Evolutionary conservation across 92 coral and sea anemone genomes (phyloP), one percentile per base, ranked within the genome.

Genomic region (Actinostola sp.): DNA sequence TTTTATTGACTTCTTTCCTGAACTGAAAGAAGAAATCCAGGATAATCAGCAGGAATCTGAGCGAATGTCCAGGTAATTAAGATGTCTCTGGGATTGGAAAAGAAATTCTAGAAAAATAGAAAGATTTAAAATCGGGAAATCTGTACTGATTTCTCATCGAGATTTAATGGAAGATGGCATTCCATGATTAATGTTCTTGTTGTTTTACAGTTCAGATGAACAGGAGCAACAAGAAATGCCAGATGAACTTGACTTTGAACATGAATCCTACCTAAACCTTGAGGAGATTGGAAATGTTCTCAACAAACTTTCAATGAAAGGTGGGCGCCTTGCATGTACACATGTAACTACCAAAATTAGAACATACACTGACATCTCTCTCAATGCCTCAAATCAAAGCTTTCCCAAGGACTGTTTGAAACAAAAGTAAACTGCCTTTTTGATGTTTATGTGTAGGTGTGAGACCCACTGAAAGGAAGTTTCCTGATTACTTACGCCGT

Each of bases 281-380:
- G 61, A 57, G 9, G 84, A 89, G 25, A 82, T 89, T 60, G 93
- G 93, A 1, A 24, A 44, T 32, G 67, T 89, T 24, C 82, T 89
- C 7, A 63, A 63, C 33, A 73, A 65, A 46, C 66, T 89, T 27
- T 56, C 87, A 41, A 14, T 19, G 16, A 54, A 66, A 32, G 76
- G 93, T 89, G 2, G 28, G 63, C 13, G 21, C 11, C 10, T n/a
- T n/a, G n/a, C n/a, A n/a, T n/a, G n/a, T n/a, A n/a, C n/a, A n/a
- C n/a, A n/a, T n/a, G n/a, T n/a, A n/a, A n/a, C n/a, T n/a, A n/a
- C n/a, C n/a, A n/a, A n/a, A n/a, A n/a, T n/a, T n/a, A n/a, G n/a
- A n/a, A n/a, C n/a, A n/a, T n/a, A n/a, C n/a, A n/a, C n/a, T n/a
- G n/a, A n/a, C n/a, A n/a, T n/a, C n/a, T n/a, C n/a, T n/a, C n/a